Percentiles rank a stretch among this genome's conserved stretches.
phyloP scores from a whole-genome alignment of 2,888 invertebrate genomes.

The Caenorhabditis becei region DNA sequence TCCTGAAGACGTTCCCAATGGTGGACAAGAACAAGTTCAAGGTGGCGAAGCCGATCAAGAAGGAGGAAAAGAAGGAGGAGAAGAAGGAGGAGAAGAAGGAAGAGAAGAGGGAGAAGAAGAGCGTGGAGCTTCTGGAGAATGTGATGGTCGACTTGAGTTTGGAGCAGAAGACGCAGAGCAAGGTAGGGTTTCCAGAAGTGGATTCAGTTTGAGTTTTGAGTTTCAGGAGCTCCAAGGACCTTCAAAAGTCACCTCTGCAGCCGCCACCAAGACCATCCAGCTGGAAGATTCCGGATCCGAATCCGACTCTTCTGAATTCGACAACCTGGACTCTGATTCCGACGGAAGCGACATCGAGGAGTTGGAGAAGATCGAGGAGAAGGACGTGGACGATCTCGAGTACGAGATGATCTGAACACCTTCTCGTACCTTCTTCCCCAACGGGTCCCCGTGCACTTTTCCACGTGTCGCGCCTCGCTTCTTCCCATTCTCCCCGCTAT shows the following conservation, averaged over 20 bases:
- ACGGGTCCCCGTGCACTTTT: constrained; percentile 32
- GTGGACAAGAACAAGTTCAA: constrained; percentile 47
- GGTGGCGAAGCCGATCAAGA: constrained; percentile 30
- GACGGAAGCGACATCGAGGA: constrained; percentile 53
- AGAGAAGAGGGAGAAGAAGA: too few relatives aligned
- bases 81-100: too few relatives aligned
- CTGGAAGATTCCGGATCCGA: background rate
- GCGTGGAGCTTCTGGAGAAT: too few relatives aligned
- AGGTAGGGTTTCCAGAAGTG: too few relatives aligned
- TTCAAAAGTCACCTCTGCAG: too few relatives aligned
- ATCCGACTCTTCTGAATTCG: background rate
- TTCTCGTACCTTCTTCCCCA: constrained; percentile 19
- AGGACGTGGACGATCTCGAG: constrained; percentile 50
- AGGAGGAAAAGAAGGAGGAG: background rate
- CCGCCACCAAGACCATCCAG: too few relatives aligned
- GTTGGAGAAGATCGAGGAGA: constrained; percentile 54
- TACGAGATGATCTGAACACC: constrained; percentile 45
- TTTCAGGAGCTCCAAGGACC: too few relatives aligned
- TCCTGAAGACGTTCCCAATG: too few relatives aligned
- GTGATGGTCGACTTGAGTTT: constrained; percentile 31
- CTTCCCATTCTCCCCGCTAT: background rate
- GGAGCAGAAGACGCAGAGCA: constrained; percentile 4
- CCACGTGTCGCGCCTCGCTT: too few relatives aligned
- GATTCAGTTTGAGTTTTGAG: too few relatives aligned
- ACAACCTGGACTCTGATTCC: background rate